phyloP scores from a whole-genome alignment of 2,888 invertebrate species.

The Lithophane leautieri region DNA sequence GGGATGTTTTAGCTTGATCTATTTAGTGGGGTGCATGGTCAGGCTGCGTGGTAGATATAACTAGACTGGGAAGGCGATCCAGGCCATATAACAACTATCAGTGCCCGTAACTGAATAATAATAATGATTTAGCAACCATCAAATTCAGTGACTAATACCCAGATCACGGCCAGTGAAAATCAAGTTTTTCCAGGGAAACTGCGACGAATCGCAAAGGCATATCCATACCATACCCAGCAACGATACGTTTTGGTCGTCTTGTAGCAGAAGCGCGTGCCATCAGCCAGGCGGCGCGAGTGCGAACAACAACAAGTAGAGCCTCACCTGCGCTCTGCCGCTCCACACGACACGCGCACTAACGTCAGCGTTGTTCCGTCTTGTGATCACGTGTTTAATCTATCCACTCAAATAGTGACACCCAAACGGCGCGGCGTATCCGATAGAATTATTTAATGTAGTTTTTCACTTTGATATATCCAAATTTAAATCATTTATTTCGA shows the following conservation, averaged over 20 bases:
- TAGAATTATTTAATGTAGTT: neutral
- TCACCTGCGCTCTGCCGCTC: slow-evolving; percentile 8
- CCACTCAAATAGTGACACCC: neutral
- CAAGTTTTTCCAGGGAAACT: neutral
- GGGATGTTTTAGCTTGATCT: neutral
- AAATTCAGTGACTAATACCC: neutral
- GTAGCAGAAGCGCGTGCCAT: slow-evolving; percentile 5
- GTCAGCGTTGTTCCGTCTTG: neutral
- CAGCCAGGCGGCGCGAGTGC: neutral
- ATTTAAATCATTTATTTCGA: neutral
- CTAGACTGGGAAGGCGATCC: neutral
- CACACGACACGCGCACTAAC: neutral
- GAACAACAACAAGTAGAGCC: neutral
- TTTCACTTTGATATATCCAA: neutral
- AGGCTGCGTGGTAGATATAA: neutral
- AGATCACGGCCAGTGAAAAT: neutral
- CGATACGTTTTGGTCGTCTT: neutral
- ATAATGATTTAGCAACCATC: neutral
- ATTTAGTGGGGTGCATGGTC: neutral
- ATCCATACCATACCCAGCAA: neutral
- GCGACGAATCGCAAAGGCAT: slow-evolving; percentile 1
- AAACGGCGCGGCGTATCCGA: too few species aligned
- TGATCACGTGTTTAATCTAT: neutral
- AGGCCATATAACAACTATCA: neutral
- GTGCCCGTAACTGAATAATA: neutral